Evolutionary conservation across 2,888 invertebrate genomes (phyloP).

Genomic region (Sesia apiformis): DNA sequence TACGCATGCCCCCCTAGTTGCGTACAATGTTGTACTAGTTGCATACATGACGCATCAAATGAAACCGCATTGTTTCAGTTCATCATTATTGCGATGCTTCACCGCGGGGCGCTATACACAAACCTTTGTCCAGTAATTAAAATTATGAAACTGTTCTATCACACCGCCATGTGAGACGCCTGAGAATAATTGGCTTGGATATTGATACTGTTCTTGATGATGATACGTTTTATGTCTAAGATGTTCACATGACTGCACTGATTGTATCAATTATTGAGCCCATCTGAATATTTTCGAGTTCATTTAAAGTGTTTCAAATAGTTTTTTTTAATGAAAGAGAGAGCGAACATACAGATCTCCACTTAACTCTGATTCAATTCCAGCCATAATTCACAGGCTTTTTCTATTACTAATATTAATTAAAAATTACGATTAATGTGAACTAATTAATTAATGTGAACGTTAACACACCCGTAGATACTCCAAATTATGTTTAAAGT

Average conservation of each 20-base stretch:
- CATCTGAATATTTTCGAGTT: background rate
- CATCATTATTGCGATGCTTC: slow-evolving; percentile 26
- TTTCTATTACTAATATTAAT: no score
- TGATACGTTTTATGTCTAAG: slow-evolving; percentile 14
- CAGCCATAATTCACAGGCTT: no score
- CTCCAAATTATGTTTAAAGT: no score
- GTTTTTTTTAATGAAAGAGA: background rate
- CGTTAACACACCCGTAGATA: no score
- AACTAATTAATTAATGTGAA: no score
- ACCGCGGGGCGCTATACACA: slow-evolving; percentile 45
- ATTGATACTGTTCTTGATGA: slow-evolving; percentile 27
- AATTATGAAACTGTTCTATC: slow-evolving; percentile 43
- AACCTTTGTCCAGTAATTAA: slow-evolving; percentile 60
- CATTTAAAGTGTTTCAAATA: background rate
- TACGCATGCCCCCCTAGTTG: no score
- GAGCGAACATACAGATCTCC: no score
- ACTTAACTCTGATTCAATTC: no score
- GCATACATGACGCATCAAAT: slow-evolving; percentile 12
- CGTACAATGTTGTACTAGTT: no score
- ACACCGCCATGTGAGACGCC: slow-evolving; percentile 32
- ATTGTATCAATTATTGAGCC: background rate
- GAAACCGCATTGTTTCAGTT: slow-evolving; percentile 47
- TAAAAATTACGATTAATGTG: no score
- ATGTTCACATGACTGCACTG: slow-evolving; percentile 1
- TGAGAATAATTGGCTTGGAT: slow-evolving; percentile 36